These are phyloP conservation scores for Ophiothrix spiculata DNA, from an alignment of 35 echinoderm and acorn worm genomes.

Conservation along the genomic window DNA sequence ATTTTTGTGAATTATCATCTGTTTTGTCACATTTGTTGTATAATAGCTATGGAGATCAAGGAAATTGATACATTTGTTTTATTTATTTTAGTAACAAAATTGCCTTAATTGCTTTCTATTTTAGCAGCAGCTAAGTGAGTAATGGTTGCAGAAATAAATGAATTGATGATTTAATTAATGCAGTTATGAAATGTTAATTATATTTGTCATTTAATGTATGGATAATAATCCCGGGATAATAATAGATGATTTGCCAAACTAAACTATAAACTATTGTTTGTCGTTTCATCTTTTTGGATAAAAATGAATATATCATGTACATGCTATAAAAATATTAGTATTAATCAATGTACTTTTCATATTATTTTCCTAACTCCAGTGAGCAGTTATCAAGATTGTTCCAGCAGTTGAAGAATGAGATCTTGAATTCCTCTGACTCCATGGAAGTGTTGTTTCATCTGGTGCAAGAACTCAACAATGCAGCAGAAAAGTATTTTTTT, in stretches of 20 bases:
- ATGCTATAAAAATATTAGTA: neutral
- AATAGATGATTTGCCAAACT: too few relatives aligned
- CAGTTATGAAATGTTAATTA: neutral
- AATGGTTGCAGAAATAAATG: too few relatives aligned
- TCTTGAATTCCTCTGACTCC: conserved; percentile 60
- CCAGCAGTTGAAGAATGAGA: conserved; percentile 83
- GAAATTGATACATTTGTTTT: too few relatives aligned
- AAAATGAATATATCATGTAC: neutral
- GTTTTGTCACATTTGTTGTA: too few relatives aligned
- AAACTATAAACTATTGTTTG: too few relatives aligned
- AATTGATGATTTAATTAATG: neutral
- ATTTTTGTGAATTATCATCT: too few relatives aligned
- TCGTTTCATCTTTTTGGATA: neutral
- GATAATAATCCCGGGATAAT: too few relatives aligned
- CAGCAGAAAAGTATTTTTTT: conserved; percentile 87
- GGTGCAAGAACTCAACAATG: conserved; percentile 72
- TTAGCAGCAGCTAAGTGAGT: too few relatives aligned
- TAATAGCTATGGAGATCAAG: too few relatives aligned
- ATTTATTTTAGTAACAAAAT: too few relatives aligned
- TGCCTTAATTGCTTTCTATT: too few relatives aligned
- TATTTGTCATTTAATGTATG: neutral
- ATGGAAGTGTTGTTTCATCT: conserved; percentile 78
- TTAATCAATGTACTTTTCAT: neutral
- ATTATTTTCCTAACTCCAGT: conserved; percentile 33
- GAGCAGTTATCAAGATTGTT: conserved; percentile 72